Evolutionary conservation across 1,140 invertebrate genomes (phyloP).

Genomic region (Wasmannia auropunctata): DNA sequence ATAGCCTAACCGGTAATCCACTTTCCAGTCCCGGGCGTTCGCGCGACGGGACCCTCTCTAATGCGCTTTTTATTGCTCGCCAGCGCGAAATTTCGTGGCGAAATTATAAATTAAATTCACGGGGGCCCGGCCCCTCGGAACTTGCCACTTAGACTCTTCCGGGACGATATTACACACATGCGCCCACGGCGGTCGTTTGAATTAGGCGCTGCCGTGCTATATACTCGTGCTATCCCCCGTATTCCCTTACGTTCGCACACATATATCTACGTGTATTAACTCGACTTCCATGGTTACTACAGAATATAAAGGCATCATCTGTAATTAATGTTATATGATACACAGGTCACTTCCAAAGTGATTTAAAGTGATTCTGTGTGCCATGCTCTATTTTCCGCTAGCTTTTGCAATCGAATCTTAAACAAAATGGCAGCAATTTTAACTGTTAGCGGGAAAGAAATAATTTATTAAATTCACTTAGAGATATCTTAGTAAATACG

Average conservation of each 20-base stretch:
- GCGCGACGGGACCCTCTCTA: constrained; percentile 60
- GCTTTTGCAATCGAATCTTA: neutral
- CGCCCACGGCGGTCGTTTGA: constrained; percentile 42
- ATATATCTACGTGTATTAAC: neutral
- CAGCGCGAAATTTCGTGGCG: constrained; percentile 58
- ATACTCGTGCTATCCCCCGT: neutral
- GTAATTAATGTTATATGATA: constrained; percentile 7
- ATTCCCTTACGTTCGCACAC: neutral
- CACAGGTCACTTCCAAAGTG: neutral
- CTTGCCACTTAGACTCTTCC: constrained; percentile 63
- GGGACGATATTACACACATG: constrained; percentile 39
- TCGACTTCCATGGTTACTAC: neutral
- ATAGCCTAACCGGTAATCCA: constrained; percentile 65
- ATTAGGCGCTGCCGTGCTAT: constrained; percentile 16
- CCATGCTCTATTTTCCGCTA: neutral
- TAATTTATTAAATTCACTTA: neutral
- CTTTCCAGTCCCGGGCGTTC: constrained; percentile 62
- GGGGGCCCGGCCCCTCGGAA: constrained; percentile 8
- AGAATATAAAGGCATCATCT: neutral
- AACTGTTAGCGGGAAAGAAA: neutral
- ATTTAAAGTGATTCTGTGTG: neutral
- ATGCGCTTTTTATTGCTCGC: constrained; percentile 70
- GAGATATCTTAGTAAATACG: neutral
- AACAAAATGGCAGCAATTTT: neutral
- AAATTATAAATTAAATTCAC: constrained; percentile 73